Evolutionary conservation across 2,113 vertebrate genomes (phyloP), one percentile per base, ranked within the genome.

Genomic region (Mustela lutreola): DNA sequence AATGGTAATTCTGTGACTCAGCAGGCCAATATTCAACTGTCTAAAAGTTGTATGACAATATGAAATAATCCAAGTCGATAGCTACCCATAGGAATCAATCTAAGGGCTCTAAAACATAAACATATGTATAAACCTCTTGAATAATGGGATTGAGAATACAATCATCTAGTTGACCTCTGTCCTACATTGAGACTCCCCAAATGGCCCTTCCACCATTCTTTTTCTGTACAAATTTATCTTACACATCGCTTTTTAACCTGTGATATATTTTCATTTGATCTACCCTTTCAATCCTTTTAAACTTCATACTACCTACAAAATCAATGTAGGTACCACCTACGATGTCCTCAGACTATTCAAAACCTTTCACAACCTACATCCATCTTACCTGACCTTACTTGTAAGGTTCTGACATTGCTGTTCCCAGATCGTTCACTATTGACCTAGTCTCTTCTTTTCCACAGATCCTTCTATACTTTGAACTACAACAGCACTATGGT

Each of bases 1-100:
- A 89, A 93, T 56, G 56, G 78, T 87, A 58, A 93, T 60, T 86
- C 70, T 33, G 58, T 31, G 11, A 87, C 67, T 87, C 82, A 79
- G 60, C 7, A 56, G 39, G 24, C 22, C 26, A 92, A 50, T 58
- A 42, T 36, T 39, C 48, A 92, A 16, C 21, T 89, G 16, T 39
- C 33, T 80, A 50, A 80, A 60, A 62, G 28, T n/a, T 15, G 75
- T 2, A 53, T 14, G 70, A 60, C 45, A 33, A 63, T 75, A 16
- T 58, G 7, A 60, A 28, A 91, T 48, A 82, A 88, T 16, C 28
- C 26, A 31, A 11, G 6, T 67, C 26, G 78, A 36, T 11, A 31
- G 9, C 33, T 78, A 82, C 14, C 1, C 2, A 36, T 6, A 83
- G 15, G 18, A 87, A 91, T 82, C 70, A 70, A 82, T 18, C 12